Evolutionary conservation across 2,797 vertebrate species (phyloP), one percentile per base, ranked within the genome.

Genomic region (Spinibarbus caldwelli): DNA sequence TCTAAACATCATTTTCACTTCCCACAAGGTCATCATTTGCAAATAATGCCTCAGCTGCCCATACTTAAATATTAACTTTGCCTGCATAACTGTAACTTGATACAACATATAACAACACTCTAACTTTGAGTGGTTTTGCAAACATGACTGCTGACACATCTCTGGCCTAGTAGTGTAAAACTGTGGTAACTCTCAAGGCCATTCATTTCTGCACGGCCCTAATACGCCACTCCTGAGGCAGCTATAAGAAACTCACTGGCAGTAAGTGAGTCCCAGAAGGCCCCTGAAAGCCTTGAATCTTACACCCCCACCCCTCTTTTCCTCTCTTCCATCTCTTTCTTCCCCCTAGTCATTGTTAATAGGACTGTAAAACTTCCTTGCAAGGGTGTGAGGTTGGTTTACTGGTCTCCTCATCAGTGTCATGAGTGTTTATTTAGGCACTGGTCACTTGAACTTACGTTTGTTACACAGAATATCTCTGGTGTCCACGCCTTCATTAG

Each of bases 331-430:
- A 80, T 87, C 80, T 84, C 54, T 78, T 64, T 86, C 75, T 54
- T 89, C 83, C 78, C 82, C 59, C 82, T 82, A 84, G 80, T 87
- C 85, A 87, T 80, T 80, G 88, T 91, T 90, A 89, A 89, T 76
- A 80, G 85, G 86, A 83, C 68, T 85, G 86, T 90, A 90, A 92
- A 90, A 88, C 87, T 87, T 89, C 83, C 79, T 87, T 82, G 77
- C 38, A 71, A 80, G 86, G 75, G 80, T 85, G 86, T 83, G 75
- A 87, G 78, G 59, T 62, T 8, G 49, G 79, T 86, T 88, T 90
- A 88, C 88, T 83, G 78, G 78, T 86, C 85, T 80, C 86, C 86
- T 70, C 82, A 78, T 71, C 77, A 81, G 70, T 81, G 79, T 86
- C 71, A 54, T 59, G 80, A 87, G 52, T 87, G 87, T 91, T 91